These are phyloP conservation scores for Amblyopsis hoosieri DNA, from an alignment of 2,797 vertebrate species.

Conservation along the genomic window DNA sequence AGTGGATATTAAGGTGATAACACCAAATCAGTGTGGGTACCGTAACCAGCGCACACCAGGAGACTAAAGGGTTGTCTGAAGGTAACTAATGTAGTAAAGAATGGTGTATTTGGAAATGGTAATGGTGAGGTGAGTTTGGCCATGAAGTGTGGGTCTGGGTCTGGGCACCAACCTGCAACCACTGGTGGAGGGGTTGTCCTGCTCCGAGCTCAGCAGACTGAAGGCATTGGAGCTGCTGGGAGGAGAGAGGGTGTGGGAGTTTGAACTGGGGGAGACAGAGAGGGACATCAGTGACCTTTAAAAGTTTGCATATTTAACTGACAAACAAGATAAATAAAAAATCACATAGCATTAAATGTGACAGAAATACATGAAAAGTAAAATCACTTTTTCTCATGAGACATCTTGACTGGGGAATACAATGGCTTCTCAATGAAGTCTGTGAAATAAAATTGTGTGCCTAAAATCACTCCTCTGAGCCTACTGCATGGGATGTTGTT, in stretches of 20 bases:
- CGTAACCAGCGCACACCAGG: background rate
- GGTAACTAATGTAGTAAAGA: background rate
- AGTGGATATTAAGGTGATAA: too few species aligned
- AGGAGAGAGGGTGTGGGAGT: constrained; percentile 79
- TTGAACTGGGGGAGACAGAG: constrained; percentile 64
- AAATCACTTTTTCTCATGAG: background rate
- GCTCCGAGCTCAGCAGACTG: constrained; percentile 88
- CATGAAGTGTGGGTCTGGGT: background rate
- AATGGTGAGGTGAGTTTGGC: background rate
- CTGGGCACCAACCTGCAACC: constrained; percentile 86
- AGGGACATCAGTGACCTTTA: background rate
- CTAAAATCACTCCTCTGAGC: background rate
- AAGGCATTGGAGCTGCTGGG: constrained; percentile 86
- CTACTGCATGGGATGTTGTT: background rate
- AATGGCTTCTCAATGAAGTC: constrained; percentile 4
- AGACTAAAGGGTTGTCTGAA: background rate
- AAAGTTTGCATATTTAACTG: background rate
- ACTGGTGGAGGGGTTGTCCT: constrained; percentile 87
- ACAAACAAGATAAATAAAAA: too few species aligned
- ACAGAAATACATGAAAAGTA: background rate
- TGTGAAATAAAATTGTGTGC: constrained; percentile 37
- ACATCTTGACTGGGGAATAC: too few species aligned
- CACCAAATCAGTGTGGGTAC: background rate
- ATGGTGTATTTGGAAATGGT: background rate
- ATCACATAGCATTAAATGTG: too few species aligned